These are phyloP conservation scores for Noctuana brunneofusca DNA, from an alignment of 2,888 invertebrate species.

Conservation along the genomic window DNA sequence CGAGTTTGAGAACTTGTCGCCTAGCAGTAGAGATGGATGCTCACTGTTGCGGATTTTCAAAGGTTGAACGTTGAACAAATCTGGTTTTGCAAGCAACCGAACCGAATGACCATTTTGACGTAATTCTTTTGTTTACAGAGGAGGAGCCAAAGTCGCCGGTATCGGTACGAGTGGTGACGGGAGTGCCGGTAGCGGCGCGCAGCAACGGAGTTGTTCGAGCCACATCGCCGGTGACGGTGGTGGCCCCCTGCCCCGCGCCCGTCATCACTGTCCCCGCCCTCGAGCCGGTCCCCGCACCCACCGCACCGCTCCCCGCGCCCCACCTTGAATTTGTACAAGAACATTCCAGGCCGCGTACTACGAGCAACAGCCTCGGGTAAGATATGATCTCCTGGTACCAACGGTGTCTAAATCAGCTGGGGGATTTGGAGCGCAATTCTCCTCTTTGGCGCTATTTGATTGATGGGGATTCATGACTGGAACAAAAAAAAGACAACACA, in stretches of 20 bases:
- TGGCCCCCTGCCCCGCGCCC: slow-evolving; percentile 43
- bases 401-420: slow-evolving; percentile 71
- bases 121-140: slow-evolving; percentile 67
- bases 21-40: no score
- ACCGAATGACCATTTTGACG: slow-evolving; percentile 38
- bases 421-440: slow-evolving; percentile 8
- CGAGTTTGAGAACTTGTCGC: no score
- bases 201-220: slow-evolving; percentile 65
- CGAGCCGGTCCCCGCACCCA: slow-evolving; percentile 46
- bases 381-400: slow-evolving; percentile 66
- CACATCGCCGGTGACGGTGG: slow-evolving; percentile 48
- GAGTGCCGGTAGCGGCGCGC: slow-evolving; percentile 64
- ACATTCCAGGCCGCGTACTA: slow-evolving; percentile 79
- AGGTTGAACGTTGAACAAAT: not conserved
- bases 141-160: slow-evolving; percentile 77
- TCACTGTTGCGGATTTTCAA: slow-evolving; percentile 19
- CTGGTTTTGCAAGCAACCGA: not conserved
- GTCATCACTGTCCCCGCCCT: slow-evolving; percentile 47
- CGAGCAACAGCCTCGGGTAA: slow-evolving; percentile 76
- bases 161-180: slow-evolving; percentile 70
- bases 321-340: slow-evolving; percentile 77
- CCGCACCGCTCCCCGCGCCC: slow-evolving; percentile 54
- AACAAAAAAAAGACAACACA: no score
- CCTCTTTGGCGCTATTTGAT: not conserved
- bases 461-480: no score